These are phyloP conservation scores for Eretmocerus hayati DNA, from an alignment of 2,888 invertebrate species.

Conservation along the genomic window DNA sequence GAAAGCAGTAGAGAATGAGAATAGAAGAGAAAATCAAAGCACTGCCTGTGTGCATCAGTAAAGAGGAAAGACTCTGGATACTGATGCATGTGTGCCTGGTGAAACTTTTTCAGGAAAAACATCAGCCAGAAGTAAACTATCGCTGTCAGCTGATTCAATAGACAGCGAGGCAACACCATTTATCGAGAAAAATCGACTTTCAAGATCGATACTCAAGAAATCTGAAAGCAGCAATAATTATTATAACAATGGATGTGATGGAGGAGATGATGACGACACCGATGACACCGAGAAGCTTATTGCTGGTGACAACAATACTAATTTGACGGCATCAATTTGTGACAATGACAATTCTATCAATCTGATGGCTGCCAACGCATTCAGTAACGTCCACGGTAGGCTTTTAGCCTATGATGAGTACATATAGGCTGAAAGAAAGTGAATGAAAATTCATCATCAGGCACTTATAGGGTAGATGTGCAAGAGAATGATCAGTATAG, in stretches of 20 bases:
- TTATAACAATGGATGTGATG: conserved; percentile 42
- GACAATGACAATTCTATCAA: conserved; percentile 47
- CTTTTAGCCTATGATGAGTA: no score
- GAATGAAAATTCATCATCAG: no score
- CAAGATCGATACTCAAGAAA: conserved; percentile 72
- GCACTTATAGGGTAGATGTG: no score
- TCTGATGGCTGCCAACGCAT: conserved; percentile 28
- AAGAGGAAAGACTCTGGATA: no score
- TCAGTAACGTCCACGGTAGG: conserved; percentile 29
- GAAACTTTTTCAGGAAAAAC: conserved; percentile 34
- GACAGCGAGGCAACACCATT: conserved; percentile 58
- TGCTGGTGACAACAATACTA: conserved; percentile 55
- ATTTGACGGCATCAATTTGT: conserved; percentile 51
- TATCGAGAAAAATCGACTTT: conserved; percentile 59
- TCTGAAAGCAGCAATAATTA: conserved; percentile 56
- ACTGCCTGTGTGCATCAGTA: no score
- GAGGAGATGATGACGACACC: conserved; percentile 67
- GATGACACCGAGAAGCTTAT: conserved; percentile 71
- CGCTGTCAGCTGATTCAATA: conserved; percentile 63
- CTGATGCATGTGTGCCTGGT: no score
- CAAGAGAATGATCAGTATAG: no score
- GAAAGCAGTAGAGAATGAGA: no score
- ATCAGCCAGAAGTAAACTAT: conserved; percentile 63
- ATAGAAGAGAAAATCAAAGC: no score
- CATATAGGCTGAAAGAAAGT: no score